Percentiles rank a stretch among this genome's conserved stretches.
Evolutionary conservation across 1,140 invertebrate species (phyloP).

Genomic region (Agraylea sexmaculata): DNA sequence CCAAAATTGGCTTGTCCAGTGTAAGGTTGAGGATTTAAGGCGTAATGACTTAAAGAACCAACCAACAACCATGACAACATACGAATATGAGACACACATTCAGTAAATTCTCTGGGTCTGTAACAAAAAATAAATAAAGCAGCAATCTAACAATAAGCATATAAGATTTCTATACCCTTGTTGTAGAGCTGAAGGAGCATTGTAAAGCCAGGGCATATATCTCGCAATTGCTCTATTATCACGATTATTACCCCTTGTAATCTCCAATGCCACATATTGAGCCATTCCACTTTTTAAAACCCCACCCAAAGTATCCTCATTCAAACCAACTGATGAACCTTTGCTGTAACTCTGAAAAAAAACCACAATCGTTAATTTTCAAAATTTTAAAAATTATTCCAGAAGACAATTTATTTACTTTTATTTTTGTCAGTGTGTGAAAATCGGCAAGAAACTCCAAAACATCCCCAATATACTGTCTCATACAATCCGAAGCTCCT

Average conservation of each 20-base stretch:
- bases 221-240: constrained; percentile 74
- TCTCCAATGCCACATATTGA: constrained; percentile 89
- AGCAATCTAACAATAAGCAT: constrained; percentile 3
- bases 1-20: constrained; percentile 20
- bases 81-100: constrained; percentile 90
- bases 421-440: constrained; percentile 92
- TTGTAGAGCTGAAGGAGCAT: constrained; percentile 69
- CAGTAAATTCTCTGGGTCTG: constrained; percentile 86
- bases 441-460: constrained; percentile 94
- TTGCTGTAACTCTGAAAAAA: constrained; percentile 64
- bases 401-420: constrained; percentile 46
- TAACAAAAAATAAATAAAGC: constrained; percentile 21
- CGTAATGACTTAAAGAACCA: constrained; percentile 76
- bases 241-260: constrained; percentile 72
- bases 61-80: constrained; percentile 91
- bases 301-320: constrained; percentile 91
- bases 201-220: constrained; percentile 88
- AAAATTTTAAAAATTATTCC: neutral
- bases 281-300: constrained; percentile 91
- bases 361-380: neutral
- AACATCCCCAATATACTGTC: constrained; percentile 84
- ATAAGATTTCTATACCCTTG: constrained; percentile 52
- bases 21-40: constrained; percentile 24
- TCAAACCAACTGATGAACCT: constrained; percentile 62
- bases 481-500: constrained; percentile 84